These are phyloP conservation scores for Noctua janthe DNA, from an alignment of 2,888 invertebrate genomes.

Conservation along the genomic window DNA sequence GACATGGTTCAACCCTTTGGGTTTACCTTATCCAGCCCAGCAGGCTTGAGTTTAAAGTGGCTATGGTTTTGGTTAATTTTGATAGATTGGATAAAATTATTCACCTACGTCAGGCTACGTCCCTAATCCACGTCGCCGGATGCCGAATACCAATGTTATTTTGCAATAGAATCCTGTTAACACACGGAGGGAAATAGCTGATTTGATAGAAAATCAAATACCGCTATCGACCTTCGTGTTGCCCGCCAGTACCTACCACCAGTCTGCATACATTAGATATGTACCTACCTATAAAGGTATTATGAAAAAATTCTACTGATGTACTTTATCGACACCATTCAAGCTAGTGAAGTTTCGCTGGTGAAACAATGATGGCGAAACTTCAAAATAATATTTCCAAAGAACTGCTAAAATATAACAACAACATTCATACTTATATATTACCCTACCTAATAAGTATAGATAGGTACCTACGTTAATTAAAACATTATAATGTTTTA, in stretches of 20 bases:
- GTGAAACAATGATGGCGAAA: background rate
- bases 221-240: slow-evolving; percentile 15
- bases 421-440: background rate
- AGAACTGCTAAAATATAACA: slow-evolving; percentile 4
- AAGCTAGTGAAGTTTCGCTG: background rate
- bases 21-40: background rate
- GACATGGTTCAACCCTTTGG: background rate
- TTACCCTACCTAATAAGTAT: background rate
- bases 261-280: background rate
- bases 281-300: background rate
- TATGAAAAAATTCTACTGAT: background rate
- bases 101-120: background rate
- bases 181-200: slow-evolving; percentile 32
- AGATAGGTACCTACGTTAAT: background rate
- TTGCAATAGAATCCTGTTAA: slow-evolving; percentile 37
- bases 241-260: background rate
- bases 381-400: slow-evolving; percentile 1
- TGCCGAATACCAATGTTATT: slow-evolving; percentile 13
- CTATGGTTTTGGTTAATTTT: background rate
- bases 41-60: background rate
- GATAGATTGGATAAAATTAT: background rate
- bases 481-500: background rate
- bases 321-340: background rate
- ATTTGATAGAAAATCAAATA: slow-evolving; percentile 42
- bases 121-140: background rate